phyloP scores from a whole-genome alignment of 2,888 invertebrate species.

The Diarsia rubi region DNA sequence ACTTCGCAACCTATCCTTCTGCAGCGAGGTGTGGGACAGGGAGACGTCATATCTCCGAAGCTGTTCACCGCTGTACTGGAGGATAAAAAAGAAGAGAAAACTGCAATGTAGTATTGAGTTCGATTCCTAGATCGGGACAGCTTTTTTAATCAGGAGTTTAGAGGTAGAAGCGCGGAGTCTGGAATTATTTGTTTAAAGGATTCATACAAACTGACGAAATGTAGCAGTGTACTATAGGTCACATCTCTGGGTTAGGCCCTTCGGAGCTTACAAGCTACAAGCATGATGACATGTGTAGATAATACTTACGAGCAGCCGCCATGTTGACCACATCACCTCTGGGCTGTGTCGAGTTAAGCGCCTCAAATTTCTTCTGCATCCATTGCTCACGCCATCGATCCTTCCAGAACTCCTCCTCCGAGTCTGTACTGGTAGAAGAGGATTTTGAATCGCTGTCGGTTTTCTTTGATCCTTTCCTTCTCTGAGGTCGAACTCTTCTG shows the following conservation, averaged over 20 bases:
- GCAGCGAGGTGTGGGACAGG: too few species aligned
- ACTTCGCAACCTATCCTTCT: too few species aligned
- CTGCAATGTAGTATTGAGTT: not conserved
- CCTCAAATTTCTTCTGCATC: constrained; percentile 76
- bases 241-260: not conserved
- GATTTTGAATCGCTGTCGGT: not conserved
- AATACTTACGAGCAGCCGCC: constrained; percentile 81
- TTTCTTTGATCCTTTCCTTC: not conserved
- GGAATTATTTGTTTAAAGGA: not conserved
- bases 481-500: constrained; percentile 23
- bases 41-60: too few species aligned
- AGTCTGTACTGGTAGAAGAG: not conserved
- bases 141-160: not conserved
- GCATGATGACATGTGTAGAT: not conserved
- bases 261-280: not conserved
- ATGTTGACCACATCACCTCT: constrained; percentile 81
- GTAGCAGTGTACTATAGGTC: not conserved
- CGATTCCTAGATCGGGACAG: not conserved
- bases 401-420: constrained; percentile 70
- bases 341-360: constrained; percentile 71
- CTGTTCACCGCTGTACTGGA: too few species aligned
- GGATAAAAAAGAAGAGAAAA: too few species aligned
- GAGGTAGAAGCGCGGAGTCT: not conserved
- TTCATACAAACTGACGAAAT: not conserved
- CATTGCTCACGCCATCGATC: constrained; percentile 72